Evolutionary conservation across 2,888 invertebrate species (phyloP), one percentile per base, ranked within the genome.

Genomic region (Aproaerema taeniolella): DNA sequence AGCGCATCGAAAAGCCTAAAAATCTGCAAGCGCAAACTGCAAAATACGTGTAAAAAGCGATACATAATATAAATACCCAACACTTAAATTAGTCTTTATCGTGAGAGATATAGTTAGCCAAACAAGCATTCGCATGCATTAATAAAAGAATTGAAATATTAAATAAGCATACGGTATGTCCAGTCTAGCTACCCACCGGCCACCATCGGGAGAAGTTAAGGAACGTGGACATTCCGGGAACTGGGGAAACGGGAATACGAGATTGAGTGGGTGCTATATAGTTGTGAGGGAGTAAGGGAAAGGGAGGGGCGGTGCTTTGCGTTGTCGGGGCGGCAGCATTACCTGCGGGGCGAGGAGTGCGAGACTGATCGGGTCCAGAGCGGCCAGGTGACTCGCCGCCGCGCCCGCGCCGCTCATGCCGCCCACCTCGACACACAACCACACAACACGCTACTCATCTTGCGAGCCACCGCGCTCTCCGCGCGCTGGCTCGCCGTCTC

Each of bases 391-490:
- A 70, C 87, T 74, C 67, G 87, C 81, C 56, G 86, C 86, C 62
- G 86, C 87, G 61, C 82, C 82, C 68, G 87, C 76, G 70, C 83
- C 83, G 81, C 83, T 80, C 82, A 88, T 73, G 80, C 88, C 88
- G 72, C 88, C 88, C 83, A 88, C 88, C 89, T 88, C 88, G 76
- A 87, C 86, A 88, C 88, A 88, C 77, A 82, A 85, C 81, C 83
- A 85, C 82, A 86, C 81, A 83, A 83, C 72, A 79, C 83, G 81
- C 81, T 85, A 85, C 83, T 85, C 73, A 82, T 79, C 78, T 82
- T 81, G 82, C 79, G 73, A 69, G 71, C n/a, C 66, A 60, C 61
- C 58, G 63, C 65, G 56, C 55, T 59, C 55, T 50, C 41, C 46
- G 47, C 47, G 49, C 55, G 47, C 46, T 52, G 58, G 58, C 53